Conservation (phyloP, 2,113 vertebrate genomes). For the Ochotona princeps region DNA sequence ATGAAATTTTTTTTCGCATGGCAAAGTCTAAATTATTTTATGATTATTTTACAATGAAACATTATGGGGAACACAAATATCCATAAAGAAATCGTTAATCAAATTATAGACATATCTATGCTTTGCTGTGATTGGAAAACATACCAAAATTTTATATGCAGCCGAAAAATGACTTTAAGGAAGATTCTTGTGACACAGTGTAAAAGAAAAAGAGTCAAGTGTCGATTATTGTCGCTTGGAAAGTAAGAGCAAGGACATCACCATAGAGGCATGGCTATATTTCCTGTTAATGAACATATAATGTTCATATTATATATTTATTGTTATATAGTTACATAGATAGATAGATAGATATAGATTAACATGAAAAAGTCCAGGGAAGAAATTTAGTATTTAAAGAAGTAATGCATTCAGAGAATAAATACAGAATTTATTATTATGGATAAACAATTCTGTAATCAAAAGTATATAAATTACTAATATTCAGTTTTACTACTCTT, state of each 20-base stretch:
- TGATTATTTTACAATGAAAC: neutral
- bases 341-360: too few relatives aligned
- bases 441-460: neutral
- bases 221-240: neutral
- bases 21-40: neutral
- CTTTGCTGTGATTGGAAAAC: slow-evolving; percentile 16
- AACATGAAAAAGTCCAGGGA: neutral
- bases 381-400: neutral
- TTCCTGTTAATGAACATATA: too few relatives aligned
- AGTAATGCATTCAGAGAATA: neutral
- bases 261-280: too few relatives aligned
- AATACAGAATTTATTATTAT: neutral
- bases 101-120: neutral
- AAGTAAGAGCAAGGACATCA: neutral
- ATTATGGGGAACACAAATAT: neutral
- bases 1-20: slow-evolving; percentile 2
- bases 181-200: neutral
- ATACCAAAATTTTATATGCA: neutral
- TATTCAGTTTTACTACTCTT: neutral
- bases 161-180: neutral
- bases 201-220: neutral
- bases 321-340: too few relatives aligned
- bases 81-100: neutral
- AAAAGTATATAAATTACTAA: neutral
- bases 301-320: too few relatives aligned